Evolutionary conservation across 2,888 invertebrate genomes (phyloP).

Genomic region (Chymomyza amoena): DNA sequence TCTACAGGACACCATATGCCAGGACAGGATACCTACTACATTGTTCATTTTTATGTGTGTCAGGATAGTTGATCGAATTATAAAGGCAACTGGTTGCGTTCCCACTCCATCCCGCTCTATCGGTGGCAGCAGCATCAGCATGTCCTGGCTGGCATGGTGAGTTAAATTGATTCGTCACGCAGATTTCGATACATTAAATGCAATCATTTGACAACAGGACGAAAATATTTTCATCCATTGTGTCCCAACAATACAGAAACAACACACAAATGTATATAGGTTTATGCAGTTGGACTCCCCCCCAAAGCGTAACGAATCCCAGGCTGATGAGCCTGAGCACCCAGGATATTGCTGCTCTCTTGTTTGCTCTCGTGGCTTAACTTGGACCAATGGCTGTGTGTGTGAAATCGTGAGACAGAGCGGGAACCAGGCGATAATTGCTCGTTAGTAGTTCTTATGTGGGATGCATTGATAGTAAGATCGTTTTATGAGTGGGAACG

Average conservation of each 20-base stretch:
- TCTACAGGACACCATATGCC: constrained; percentile 34
- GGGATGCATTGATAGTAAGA: neutral
- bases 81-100: constrained; percentile 60
- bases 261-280: constrained; percentile 23
- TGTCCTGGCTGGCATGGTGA: constrained; percentile 41
- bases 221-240: constrained; percentile 76
- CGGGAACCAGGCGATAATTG: constrained; percentile 68
- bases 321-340: constrained; percentile 34
- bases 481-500: neutral
- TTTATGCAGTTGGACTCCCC: constrained; percentile 57
- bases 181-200: constrained; percentile 79
- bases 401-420: constrained; percentile 28
- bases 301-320: constrained; percentile 72
- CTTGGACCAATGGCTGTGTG: neutral
- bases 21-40: constrained; percentile 23
- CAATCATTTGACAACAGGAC: constrained; percentile 79
- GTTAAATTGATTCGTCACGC: constrained; percentile 77
- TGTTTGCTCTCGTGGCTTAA: neutral
- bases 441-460: constrained; percentile 54
- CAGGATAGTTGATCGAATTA: constrained; percentile 52
- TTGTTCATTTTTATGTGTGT: constrained; percentile 2
- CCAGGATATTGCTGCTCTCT: neutral
- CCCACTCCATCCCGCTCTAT: neutral
- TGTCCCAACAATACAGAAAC: constrained; percentile 61
- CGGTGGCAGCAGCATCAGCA: neutral